Base-by-base conservation (phyloP, 2,113 vertebrate genomes). In the Scomber colias region DNA sequence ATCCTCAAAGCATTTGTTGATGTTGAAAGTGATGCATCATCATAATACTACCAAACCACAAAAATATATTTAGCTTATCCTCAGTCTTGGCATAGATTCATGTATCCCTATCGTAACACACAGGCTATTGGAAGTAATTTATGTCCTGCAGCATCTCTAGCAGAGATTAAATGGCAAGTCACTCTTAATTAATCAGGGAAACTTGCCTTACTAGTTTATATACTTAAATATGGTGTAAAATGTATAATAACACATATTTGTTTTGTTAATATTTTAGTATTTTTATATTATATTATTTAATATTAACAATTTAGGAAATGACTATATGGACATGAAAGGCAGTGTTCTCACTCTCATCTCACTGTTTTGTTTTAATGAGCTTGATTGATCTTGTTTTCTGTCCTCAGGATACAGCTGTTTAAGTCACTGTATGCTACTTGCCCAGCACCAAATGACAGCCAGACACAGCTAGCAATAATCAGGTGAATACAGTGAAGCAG, bases 11-110 rank as follows among this genome's bases (percentile, higher is more conserved):
- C 81, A 71, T 79, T 74, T 78, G 82, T 79, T 85, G 91, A 81
- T 86, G 91, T 93, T 91, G 88, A 79, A 78, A 71, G 83, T 76
- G 15, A 66, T 86, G 90, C 82, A 87, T 90, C 86, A 87, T 89
- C 79, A 84, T 68, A 57, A 82, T 64, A 57, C 67, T 51, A 71
- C 77, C 75, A 85, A 85, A 84, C 60, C 77, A 57, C 70, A 75
- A 76, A 75, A 81, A 81, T 73, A 73, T 66, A 57, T 88, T 77
- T 60, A 75, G 82, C 60, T 89, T 73, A 83, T 93, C 86, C 77
- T 59, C 73, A 54, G 54, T 70, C 50, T 75, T 86, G 86, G 79
- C 85, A 83, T 31, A 54, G 35, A 27, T 54, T 86, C 78, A 70
- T 56, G 57, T 48, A 51, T 79, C 70, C 40, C 79, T 70, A 61